Evolutionary conservation across 1,140 invertebrate genomes (phyloP), one percentile per base, ranked within the genome.

Genomic region (Drosophila melanica): DNA sequence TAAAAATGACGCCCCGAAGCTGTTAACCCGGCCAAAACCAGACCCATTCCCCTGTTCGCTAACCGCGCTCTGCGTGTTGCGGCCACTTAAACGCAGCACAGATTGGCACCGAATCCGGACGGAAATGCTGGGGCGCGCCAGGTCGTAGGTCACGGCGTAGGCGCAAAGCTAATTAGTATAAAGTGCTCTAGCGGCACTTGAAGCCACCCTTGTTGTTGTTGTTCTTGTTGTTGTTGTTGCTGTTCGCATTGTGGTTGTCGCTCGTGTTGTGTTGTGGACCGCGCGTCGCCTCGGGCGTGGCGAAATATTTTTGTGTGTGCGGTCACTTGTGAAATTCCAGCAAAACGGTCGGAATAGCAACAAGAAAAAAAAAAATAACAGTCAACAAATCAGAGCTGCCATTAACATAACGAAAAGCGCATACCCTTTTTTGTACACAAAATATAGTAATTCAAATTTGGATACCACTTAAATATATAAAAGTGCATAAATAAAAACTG

Each of bases 121-220:
- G 82, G 82, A 86, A 86, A 87, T 70, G 72, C 71, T 55, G 47
- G 68, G 57, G 54, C 48, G 27, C 27, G 60, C 39, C 81, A 73
- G 76, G 82, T 89, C 84, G 80, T 87, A 87, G 82, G 82, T 89
- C 84, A 87, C 76, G 77, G 62, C 73, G 73, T 87, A 87, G 84
- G 84, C 84, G 84, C 84, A 87, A 89, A 87, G 84, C 84, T 89
- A 87, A 87, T 87, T 87, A 87, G 84, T 89, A 87, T 87, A 89
- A 87, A 87, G 84, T 87, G 84, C 84, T 89, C 84, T 80, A 71
- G 79, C 67, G 79, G 75, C 82, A 87, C 82, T 87, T 84, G 68
- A 89, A 77, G 73, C 84, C 82, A 37, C 42, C 58, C 67, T 51
- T 59, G n/a, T 41, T 72, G 51, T 48, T 69, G 10, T 60, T 18